Evolutionary conservation across 2,797 vertebrate species (phyloP).

Genomic region (Alca torda): DNA sequence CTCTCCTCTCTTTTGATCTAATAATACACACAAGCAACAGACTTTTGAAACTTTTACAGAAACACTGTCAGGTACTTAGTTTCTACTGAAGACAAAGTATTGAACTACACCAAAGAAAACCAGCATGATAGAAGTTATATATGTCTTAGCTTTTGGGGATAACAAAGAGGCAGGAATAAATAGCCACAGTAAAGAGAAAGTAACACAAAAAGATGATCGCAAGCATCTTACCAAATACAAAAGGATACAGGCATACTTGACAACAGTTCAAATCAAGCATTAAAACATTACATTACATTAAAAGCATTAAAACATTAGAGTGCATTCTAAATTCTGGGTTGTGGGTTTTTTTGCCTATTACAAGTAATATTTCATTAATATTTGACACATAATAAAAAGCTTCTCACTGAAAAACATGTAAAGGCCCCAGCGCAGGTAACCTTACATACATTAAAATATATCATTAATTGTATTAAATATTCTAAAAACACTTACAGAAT

Average conservation of each 20-base stretch:
- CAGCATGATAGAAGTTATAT: background rate
- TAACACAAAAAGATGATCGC: background rate
- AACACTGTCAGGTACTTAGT: background rate
- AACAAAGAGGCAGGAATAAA: slow-evolving; percentile 39
- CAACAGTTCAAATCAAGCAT: background rate
- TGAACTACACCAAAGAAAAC: slow-evolving; percentile 6
- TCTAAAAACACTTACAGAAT: background rate
- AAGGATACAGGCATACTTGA: background rate
- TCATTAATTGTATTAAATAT: background rate
- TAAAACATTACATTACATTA: background rate
- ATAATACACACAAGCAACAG: slow-evolving; percentile 20
- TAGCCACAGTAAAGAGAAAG: background rate
- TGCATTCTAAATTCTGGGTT: background rate
- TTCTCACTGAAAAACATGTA: background rate
- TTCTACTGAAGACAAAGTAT: background rate
- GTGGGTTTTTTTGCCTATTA: background rate
- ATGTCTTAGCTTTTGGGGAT: background rate
- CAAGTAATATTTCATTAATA: background rate
- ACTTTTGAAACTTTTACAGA: slow-evolving; percentile 17
- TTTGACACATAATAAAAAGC: background rate
- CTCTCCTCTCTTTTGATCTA: slow-evolving; percentile 21
- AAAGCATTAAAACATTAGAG: background rate
- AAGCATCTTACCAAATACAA: background rate
- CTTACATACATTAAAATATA: background rate
- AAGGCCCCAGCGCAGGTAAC: background rate